Percentiles rank a stretch among this genome's conserved stretches.
These are phyloP conservation scores for Musca vetustissima DNA, from an alignment of 1,140 invertebrate genomes.

Conservation along the genomic window DNA sequence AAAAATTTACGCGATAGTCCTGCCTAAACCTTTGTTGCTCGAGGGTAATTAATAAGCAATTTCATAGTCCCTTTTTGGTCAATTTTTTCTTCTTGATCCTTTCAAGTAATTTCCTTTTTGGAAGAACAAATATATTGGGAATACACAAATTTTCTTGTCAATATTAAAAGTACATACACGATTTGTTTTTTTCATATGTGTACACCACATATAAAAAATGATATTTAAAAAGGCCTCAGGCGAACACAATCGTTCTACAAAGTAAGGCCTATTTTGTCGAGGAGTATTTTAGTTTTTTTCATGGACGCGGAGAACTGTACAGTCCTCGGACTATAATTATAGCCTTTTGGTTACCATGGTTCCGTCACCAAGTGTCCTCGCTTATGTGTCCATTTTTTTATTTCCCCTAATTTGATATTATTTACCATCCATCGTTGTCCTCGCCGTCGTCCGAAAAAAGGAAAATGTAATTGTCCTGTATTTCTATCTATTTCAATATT, in stretches of 20 bases:
- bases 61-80: too few relatives aligned
- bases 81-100: too few relatives aligned
- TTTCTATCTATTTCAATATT: slow-evolving; percentile 10
- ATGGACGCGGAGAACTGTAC: background rate
- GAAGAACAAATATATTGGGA: too few relatives aligned
- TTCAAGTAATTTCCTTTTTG: too few relatives aligned
- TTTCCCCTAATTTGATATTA: slow-evolving; percentile 25
- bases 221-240: too few relatives aligned
- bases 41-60: too few relatives aligned
- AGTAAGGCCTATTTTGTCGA: background rate
- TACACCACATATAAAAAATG: too few relatives aligned
- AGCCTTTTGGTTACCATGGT: slow-evolving; percentile 42
- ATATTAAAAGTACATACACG: slow-evolving; percentile 31
- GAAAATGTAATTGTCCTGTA: background rate
- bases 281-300: slow-evolving; percentile 1
- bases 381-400: background rate
- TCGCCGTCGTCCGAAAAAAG: too few relatives aligned
- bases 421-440: too few relatives aligned
- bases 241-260: too few relatives aligned
- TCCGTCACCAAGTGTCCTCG: background rate
- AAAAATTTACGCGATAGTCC: too few relatives aligned
- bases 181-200: background rate
- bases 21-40: too few relatives aligned
- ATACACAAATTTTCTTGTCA: slow-evolving; percentile 25
- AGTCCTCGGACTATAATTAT: background rate